These are phyloP conservation scores for Tachystola acroxantha DNA, from an alignment of 2,888 invertebrate species.

Conservation along the genomic window DNA sequence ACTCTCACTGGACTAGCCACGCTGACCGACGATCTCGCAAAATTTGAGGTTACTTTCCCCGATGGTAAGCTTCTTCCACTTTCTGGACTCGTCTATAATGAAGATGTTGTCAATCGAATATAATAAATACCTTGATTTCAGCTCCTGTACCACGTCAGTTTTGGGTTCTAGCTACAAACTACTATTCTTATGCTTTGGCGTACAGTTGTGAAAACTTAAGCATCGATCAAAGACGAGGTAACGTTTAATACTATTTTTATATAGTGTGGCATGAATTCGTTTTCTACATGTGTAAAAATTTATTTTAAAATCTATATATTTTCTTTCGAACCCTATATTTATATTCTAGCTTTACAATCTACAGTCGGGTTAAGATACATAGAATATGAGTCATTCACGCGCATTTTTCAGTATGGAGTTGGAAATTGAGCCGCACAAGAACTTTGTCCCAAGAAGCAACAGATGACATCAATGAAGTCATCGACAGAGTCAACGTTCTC, in stretches of 20 bases:
- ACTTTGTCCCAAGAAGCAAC: slow-evolving; percentile 22
- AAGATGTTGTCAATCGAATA: too few species aligned
- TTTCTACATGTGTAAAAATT: too few species aligned
- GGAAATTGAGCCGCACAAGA: slow-evolving; percentile 41
- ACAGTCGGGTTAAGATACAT: too few species aligned
- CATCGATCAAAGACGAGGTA: slow-evolving; percentile 52
- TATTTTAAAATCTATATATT: too few species aligned
- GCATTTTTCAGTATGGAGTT: slow-evolving; percentile 41
- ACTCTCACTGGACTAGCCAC: slow-evolving; percentile 39
- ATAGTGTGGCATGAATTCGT: too few species aligned
- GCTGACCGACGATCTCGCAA: slow-evolving; percentile 75
- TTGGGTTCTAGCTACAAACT: slow-evolving; percentile 70
- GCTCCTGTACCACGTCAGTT: slow-evolving; percentile 20
- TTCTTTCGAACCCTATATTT: too few species aligned
- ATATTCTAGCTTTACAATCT: too few species aligned
- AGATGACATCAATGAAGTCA: slow-evolving; percentile 25
- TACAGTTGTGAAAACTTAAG: slow-evolving; percentile 77
- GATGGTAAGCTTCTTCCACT: slow-evolving; percentile 36
- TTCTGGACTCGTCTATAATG: too few species aligned
- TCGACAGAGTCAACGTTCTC: slow-evolving; percentile 27
- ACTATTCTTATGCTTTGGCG: slow-evolving; percentile 76
- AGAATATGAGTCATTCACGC: too few species aligned
- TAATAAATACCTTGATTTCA: slow-evolving; percentile 10
- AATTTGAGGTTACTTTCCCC: slow-evolving; percentile 79
- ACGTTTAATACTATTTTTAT: slow-evolving; percentile 11